Conservation (phyloP, 64 coral and sea anemone genomes). For the Pocillopora verrucosa region DNA sequence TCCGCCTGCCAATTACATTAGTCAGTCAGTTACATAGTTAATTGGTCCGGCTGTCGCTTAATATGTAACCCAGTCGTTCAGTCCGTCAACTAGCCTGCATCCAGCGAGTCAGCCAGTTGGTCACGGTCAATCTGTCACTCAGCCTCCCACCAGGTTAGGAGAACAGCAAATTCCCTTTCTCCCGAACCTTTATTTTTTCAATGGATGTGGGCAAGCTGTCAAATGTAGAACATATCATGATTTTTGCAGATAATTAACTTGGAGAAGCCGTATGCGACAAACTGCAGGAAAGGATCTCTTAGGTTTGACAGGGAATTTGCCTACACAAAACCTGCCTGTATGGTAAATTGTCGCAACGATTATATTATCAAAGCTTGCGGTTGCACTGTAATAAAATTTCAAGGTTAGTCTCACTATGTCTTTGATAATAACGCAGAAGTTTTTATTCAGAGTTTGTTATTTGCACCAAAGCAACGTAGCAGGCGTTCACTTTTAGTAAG, state of each 20-base stretch:
- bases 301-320: not conserved
- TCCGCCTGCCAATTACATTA: too few species aligned
- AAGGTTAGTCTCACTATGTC: not conserved
- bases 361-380: constrained; percentile 7
- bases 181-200: not conserved
- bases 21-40: too few species aligned
- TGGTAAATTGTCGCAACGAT: not conserved
- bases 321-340: not conserved
- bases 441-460: too few species aligned
- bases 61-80: too few species aligned
- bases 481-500: too few species aligned
- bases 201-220: not conserved
- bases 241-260: constrained; percentile 7
- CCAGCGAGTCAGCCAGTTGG: too few species aligned
- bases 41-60: too few species aligned
- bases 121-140: too few species aligned
- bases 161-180: not conserved
- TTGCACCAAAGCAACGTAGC: not conserved
- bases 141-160: too few species aligned
- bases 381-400: not conserved
- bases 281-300: not conserved
- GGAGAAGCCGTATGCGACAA: not conserved
- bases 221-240: not conserved
- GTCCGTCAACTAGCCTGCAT: too few species aligned
- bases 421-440: too few species aligned